Evolutionary conservation across 2,113 vertebrate genomes (phyloP).

Genomic region (Nyctereutes procyonoides): DNA sequence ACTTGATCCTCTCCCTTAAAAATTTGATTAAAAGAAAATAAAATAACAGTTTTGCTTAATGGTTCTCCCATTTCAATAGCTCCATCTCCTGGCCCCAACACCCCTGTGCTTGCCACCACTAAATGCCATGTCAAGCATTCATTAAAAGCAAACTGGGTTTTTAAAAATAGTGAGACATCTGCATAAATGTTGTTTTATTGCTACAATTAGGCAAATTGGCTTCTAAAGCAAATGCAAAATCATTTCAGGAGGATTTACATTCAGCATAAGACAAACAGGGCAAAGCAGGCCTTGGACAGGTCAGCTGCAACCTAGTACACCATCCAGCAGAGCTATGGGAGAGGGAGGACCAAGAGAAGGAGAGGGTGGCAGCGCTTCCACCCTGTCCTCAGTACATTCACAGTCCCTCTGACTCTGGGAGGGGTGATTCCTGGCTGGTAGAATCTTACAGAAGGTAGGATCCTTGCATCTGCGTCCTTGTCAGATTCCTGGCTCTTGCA

Average conservation of each 20-base stretch:
- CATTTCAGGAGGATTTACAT: conserved; percentile 77
- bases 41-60: not conserved
- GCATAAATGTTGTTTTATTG: conserved; percentile 78
- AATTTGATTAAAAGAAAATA: conserved; percentile 3
- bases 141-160: conserved; percentile 81
- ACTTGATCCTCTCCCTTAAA: conserved; percentile 6
- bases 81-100: not conserved
- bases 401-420: not conserved
- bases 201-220: conserved; percentile 83
- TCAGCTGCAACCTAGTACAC: not conserved
- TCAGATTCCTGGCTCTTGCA: not conserved
- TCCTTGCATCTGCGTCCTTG: not conserved
- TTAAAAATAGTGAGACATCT: conserved; percentile 79
- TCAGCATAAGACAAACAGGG: conserved; percentile 63
- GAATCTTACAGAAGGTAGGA: not conserved
- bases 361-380: not conserved
- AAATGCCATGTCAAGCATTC: conserved; percentile 71
- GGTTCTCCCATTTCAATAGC: conserved; percentile 18
- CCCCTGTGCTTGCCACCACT: not conserved
- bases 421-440: not conserved
- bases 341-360: not conserved
- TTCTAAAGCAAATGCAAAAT: conserved; percentile 83
- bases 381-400: not conserved
- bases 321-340: not conserved
- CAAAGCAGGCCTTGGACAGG: conserved; percentile 50